Base-by-base conservation (phyloP, 2,888 invertebrate genomes). In the Plebejus melissa region DNA sequence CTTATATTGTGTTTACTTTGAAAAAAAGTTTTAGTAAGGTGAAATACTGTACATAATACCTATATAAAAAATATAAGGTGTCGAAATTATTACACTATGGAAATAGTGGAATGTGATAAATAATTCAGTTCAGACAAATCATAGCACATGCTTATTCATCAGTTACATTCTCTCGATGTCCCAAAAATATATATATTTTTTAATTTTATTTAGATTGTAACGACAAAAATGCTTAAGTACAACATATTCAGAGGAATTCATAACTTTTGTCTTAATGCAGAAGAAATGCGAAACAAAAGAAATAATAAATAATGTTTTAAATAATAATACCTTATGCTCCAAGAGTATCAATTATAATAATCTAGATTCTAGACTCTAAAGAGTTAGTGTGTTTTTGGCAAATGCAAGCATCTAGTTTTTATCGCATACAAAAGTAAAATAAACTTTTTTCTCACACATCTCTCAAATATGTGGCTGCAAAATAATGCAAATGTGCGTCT, bases 171-270 rank as follows among this genome's bases (percentile, higher is more conserved):
- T 11, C 9, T 60, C 60, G 11, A 22, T 58, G 7, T 7, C 58
- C 1, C 22, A 11, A 28, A 60, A 60, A n/a, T 58, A 28, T 11
- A 22, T 22, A 22, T 28, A 9, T 7, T 28, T 58, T 22, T 6
- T 1, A 22, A 6, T 58, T 58, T 22, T 7, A 58, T 4, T 41
- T 1, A 28, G 2, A 50, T 46, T 7, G 13, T 41, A 41, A 3
- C 3, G 28, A 71, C 7, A 13, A 50, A 50, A 50, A 70, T 38
- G 28, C 50, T 50, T 71, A 71, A 71, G 71, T 71, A 71, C 71
- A 71, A 50, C 46, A 2, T n/a, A 46, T 41, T 46, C 7, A 46
- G 32, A 50, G 0, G n/a, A 4, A n/a, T 57, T 57, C 4, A n/a
- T 3, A 22, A 9, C 58, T 22, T 58, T 58, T 58, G 9, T 60